Evolutionary conservation across 2,113 vertebrate species (phyloP).

Genomic region (Cygnus buccinator): DNA sequence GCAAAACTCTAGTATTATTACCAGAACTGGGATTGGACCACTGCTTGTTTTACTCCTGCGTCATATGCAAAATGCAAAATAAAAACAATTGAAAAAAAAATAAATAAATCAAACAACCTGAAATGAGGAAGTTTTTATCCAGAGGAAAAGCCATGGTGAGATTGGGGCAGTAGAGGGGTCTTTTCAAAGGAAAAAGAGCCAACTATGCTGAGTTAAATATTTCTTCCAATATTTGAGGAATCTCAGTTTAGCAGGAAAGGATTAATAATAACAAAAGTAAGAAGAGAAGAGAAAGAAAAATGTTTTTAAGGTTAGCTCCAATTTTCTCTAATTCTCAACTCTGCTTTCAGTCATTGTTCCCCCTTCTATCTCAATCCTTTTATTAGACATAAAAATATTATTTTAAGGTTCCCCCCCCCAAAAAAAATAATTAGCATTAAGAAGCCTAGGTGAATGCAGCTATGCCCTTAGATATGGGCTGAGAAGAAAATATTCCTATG

Average conservation of each 20-base stretch:
- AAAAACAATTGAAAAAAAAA: background rate
- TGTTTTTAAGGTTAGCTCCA: background rate
- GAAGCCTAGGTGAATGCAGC: background rate
- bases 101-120: background rate
- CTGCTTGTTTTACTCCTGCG: background rate
- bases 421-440: background rate
- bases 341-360: background rate
- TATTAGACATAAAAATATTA: background rate
- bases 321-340: background rate
- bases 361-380: background rate
- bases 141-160: background rate
- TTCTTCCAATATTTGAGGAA: background rate
- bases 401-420: background rate
- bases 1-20: background rate
- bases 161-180: background rate
- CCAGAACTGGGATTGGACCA: background rate
- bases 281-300: background rate
- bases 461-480: background rate
- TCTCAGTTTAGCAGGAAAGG: background rate
- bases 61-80: background rate
- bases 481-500: background rate
- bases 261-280: background rate
- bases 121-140: background rate
- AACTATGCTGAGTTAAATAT: background rate
- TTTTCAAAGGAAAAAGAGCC: background rate